A percentile compares a stretch with the other conserved stretches of the same genome.
Evolutionary conservation across 2,113 vertebrate genomes (phyloP).

Genomic region (Carassius carassius): DNA sequence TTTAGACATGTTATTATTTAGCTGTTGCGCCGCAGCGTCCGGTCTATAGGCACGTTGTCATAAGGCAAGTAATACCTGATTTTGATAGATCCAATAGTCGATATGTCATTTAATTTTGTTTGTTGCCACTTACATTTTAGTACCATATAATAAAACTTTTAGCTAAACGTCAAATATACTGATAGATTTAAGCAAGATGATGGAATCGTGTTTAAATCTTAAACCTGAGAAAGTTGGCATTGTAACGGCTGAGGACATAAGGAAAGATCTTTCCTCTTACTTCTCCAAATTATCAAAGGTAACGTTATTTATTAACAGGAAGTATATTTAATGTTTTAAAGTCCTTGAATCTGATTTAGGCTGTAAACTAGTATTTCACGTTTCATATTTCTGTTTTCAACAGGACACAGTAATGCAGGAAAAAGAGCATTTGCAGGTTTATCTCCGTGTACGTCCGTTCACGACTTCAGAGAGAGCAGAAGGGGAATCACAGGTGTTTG

Average conservation of each 20-base stretch:
- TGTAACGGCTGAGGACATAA: constrained; percentile 72
- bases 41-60: no score
- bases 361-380: neutral
- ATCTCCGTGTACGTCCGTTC: constrained; percentile 85
- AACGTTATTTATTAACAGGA: neutral
- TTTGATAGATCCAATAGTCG: neutral
- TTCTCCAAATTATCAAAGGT: constrained; percentile 68
- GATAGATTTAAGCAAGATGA: constrained; percentile 37
- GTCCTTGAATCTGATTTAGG: neutral
- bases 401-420: constrained; percentile 71
- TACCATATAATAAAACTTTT: neutral
- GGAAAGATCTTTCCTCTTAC: constrained; percentile 73
- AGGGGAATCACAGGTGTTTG: constrained; percentile 82
- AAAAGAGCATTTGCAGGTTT: constrained; percentile 85
- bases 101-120: neutral
- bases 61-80: neutral
- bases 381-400: neutral
- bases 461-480: constrained; percentile 76
- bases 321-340: neutral
- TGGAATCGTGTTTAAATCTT: constrained; percentile 65
- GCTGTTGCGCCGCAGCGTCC: no score
- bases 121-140: neutral
- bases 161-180: neutral
- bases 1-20: no score
- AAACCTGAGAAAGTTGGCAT: constrained; percentile 59